Evolutionary conservation across 2,888 invertebrate species (phyloP).

Genomic region (Sarcophaga caerulescens): DNA sequence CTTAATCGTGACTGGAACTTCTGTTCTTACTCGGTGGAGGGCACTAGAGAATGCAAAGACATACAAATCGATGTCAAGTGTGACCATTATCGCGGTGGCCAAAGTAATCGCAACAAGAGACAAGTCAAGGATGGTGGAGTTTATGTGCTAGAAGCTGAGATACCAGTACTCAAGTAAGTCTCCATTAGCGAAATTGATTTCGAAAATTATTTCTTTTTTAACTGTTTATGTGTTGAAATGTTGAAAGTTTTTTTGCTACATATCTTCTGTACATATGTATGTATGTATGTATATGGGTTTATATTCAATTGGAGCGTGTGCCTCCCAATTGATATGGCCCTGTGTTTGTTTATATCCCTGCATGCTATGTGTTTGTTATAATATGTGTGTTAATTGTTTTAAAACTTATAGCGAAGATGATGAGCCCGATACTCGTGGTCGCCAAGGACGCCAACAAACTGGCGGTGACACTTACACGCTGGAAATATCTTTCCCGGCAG

Average conservation of each 20-base stretch:
- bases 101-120: slow-evolving; percentile 85
- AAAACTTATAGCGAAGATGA: slow-evolving; percentile 74
- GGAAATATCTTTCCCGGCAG: slow-evolving; percentile 94
- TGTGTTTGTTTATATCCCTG: not conserved
- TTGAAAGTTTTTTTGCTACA: too few species aligned
- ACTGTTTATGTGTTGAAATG: too few species aligned
- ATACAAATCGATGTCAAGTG: slow-evolving; percentile 95
- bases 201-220: too few species aligned
- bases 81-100: slow-evolving; percentile 85
- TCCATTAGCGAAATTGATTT: too few species aligned
- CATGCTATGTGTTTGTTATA: slow-evolving; percentile 15
- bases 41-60: slow-evolving; percentile 91
- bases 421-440: slow-evolving; percentile 79
- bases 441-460: slow-evolving; percentile 92
- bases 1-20: slow-evolving; percentile 98
- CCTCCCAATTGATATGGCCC: slow-evolving; percentile 8
- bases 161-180: slow-evolving; percentile 93
- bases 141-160: slow-evolving; percentile 90
- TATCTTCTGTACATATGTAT: too few species aligned
- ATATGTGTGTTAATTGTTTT: too few species aligned
- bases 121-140: slow-evolving; percentile 88
- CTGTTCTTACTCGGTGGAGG: slow-evolving; percentile 94
- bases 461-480: slow-evolving; percentile 91
- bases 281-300: too few species aligned
- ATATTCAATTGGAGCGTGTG: too few species aligned